Evolutionary conservation across 2,797 vertebrate species (phyloP).

Genomic region (Phrynocephalus vlangalii): DNA sequence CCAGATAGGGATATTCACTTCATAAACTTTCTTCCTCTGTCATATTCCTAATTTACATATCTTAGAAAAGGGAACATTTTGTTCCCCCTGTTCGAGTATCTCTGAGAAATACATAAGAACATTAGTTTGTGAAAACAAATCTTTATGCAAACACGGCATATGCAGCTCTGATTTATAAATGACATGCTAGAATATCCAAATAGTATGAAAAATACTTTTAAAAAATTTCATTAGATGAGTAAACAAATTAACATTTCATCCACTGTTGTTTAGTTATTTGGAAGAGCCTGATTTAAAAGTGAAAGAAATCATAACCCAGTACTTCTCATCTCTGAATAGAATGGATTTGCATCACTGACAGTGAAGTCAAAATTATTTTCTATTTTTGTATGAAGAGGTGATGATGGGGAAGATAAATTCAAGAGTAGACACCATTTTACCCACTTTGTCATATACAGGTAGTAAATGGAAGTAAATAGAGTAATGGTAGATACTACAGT

Average conservation of each 20-base stretch:
- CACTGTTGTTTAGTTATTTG: background rate
- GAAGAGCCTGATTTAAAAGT: background rate
- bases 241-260: conserved; percentile 16
- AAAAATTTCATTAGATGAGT: background rate
- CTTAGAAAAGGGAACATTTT: background rate
- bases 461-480: background rate
- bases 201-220: background rate
- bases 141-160: background rate
- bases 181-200: accelerated
- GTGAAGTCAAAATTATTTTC: background rate
- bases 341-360: background rate
- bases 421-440: background rate
- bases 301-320: background rate
- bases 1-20: background rate
- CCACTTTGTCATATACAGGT: background rate
- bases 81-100: background rate
- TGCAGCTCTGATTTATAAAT: background rate
- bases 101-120: background rate
- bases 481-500: too few species aligned
- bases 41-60: background rate
- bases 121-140: background rate
- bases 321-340: background rate
- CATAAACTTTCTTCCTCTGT: background rate
- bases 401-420: background rate
- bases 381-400: background rate